Base-by-base conservation (phyloP, 2,888 invertebrate genomes). In the Nineta flava region DNA sequence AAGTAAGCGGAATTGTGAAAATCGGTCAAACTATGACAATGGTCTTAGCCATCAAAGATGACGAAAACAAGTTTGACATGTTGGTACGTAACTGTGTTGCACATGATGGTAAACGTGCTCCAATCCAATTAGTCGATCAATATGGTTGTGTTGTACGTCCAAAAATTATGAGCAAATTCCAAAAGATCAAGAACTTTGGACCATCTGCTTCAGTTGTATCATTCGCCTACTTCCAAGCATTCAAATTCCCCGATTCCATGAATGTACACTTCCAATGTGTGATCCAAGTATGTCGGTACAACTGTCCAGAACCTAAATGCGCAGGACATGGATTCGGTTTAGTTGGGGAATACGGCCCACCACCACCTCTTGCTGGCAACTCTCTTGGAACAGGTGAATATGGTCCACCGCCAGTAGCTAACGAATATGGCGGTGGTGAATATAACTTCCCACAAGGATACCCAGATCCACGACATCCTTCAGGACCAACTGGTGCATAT, bases 21-120 rank as follows among this genome's bases (percentile, higher is more conserved):
- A 93, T 93, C 56, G 93, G 93, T 19, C 93, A 93, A 65, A 93
- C 93, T 0, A 93, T 93, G 93, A 93, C 93, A 10, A 93, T 93
- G 93, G 93, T 93, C 10, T 72, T 93, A 52, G 93, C 93, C 17
- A 93, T 93, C 61, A 93, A 93, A 68, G 93, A 93, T 58, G 92
- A 93, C 59, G 93, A 93, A 67, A 92, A 91, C 61, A 93, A 93
- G 71, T 93, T 93, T 66, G 93, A 93, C 61, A 93, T 93, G 92
- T 68, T 93, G 55, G 92, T 93, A 34, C 76, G 93, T 55, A 93
- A 93, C 65, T 93, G 93, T 66, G 91, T 93, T 17, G 93, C 93
- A 40, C 93, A 93, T 62, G 93, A 93, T 60, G 93, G 93, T 48
- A 92, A 93, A 67, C 77, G 91, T 52, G 88, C 91, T 35, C 92